Percentiles rank a stretch among this genome's conserved stretches.
These are phyloP conservation scores for Symphodus melops DNA, from an alignment of 2,113 vertebrate genomes.

Conservation along the genomic window DNA sequence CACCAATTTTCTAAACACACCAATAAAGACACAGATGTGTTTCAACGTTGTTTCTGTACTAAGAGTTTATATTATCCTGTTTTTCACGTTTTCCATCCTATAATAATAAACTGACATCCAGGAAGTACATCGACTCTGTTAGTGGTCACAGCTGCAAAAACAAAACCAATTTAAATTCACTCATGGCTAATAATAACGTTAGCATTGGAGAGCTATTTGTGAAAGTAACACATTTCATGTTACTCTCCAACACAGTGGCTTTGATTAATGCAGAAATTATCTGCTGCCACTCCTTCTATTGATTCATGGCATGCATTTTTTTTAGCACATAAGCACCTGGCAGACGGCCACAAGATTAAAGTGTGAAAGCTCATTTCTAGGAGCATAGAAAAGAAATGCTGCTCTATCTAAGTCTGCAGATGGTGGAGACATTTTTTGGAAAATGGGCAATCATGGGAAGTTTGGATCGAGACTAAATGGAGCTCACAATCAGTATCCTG, in stretches of 20 bases:
- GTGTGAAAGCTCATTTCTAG: constrained; percentile 62
- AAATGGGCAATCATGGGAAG: constrained; percentile 10
- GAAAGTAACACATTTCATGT: constrained; percentile 36
- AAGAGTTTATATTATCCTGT: background rate
- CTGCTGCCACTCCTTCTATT: constrained; percentile 60
- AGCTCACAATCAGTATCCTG: constrained; percentile 1
- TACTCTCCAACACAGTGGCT: constrained; percentile 46
- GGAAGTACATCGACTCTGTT: constrained; percentile 11
- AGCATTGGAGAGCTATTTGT: constrained; percentile 21
- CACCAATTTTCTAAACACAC: background rate
- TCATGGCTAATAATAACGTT: constrained; percentile 27
- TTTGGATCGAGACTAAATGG: background rate
- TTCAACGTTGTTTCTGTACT: background rate
- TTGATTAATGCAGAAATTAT: constrained; percentile 67
- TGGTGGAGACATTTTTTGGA: constrained; percentile 36
- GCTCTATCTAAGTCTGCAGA: constrained; percentile 53
- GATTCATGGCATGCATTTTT: constrained; percentile 59
- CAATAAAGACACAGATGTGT: background rate
- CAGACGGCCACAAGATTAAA: constrained; percentile 47
- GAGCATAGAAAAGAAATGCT: constrained; percentile 5
- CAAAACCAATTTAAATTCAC: constrained; percentile 1
- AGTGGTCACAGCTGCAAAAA: background rate
- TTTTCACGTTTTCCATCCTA: background rate
- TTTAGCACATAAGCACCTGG: constrained; percentile 18
- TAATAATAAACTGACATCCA: background rate